Evolutionary conservation across 2,113 vertebrate species (phyloP), one percentile per base, ranked within the genome.

Genomic region (Arenaria interpres): DNA sequence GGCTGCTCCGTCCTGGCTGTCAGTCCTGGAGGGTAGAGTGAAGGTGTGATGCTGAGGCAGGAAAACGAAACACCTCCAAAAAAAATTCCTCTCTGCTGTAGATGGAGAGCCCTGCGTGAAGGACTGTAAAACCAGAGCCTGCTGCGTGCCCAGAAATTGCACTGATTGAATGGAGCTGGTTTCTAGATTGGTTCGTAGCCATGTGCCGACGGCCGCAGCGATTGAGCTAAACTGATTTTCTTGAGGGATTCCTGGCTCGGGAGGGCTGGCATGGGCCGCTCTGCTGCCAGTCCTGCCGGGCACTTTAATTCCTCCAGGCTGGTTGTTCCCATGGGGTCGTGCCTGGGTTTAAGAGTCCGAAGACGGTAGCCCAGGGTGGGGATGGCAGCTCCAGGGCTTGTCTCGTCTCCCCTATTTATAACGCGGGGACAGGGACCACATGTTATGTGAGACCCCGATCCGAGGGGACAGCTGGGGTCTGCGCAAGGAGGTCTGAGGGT

Each of bases 381-480:
- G 51, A 13, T 9, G n/a, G 56, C 43, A 88, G 1, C 63, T 25
- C 72, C 76, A 8, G 59, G 48, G 24, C 7, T 78, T 56, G 5
- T 11, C 8, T 21, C 35, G 9, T 12, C 51, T 53, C 21, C 54
- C 14, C 17, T 18, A 8, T 39, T 71, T 17, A 10, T 17, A n/a
- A 7, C 1, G 0, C 0, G 5, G 41, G 51, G 35, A 48, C 10
- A 10, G 21, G 46, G 46, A 22, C 46, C 21, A 11, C 21, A 9
- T 21, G 46, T 48, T 48, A 48, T 48, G n/a, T n/a, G 46, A 21
- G 46, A 48, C 53, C 82, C 69, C 37, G 0, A 22, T 6, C 7
- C 0, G 7, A 53, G 68, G 79, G 73, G 15, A 9, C 32, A n/a
- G 18, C 23, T 0, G 6, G 71, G 39, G 2, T 15, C 59, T 59